A percentile compares a stretch with the other conserved stretches of the same genome.
phyloP scores from a whole-genome alignment of 1,140 invertebrate species.

The Hylaeus volcanicus region DNA sequence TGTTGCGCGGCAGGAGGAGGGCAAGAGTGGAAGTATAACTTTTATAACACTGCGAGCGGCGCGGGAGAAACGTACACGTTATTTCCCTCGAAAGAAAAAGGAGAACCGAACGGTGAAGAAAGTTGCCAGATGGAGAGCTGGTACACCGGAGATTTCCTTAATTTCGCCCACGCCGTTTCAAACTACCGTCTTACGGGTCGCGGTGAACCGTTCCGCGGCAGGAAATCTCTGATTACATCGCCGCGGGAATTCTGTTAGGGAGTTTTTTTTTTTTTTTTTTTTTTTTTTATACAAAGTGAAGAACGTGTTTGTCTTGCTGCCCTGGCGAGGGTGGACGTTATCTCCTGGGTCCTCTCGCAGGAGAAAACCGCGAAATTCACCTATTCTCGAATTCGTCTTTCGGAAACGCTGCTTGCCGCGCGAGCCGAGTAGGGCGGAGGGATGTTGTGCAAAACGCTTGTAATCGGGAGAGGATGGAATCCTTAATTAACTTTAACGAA shows the following conservation, averaged over 20 bases:
- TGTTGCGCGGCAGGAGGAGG: not conserved
- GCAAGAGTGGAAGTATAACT: not conserved
- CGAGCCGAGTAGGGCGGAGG: too few species aligned
- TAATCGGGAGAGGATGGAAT: too few species aligned
- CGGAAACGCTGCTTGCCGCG: too few species aligned
- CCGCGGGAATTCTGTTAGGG: not conserved
- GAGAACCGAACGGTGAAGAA: not conserved
- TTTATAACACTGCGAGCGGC: not conserved
- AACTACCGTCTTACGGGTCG: not conserved
- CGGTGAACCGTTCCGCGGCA: not conserved
- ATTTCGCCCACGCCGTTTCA: not conserved
- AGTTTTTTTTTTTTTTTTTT: not conserved
- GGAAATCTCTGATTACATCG: not conserved
- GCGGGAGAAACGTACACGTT: not conserved
- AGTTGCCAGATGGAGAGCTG: not conserved
- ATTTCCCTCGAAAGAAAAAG: not conserved
- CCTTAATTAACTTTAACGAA: too few species aligned
- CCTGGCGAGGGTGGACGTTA: too few species aligned
- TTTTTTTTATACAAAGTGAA: too few species aligned
- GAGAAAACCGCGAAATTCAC: too few species aligned
- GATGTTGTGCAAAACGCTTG: too few species aligned
- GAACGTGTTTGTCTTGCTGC: too few species aligned
- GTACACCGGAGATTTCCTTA: conserved; percentile 4
- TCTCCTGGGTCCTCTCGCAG: too few species aligned
- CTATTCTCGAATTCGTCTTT: too few species aligned